phyloP scores from a whole-genome alignment of 2,797 vertebrate genomes.

The Mus minutoides region DNA sequence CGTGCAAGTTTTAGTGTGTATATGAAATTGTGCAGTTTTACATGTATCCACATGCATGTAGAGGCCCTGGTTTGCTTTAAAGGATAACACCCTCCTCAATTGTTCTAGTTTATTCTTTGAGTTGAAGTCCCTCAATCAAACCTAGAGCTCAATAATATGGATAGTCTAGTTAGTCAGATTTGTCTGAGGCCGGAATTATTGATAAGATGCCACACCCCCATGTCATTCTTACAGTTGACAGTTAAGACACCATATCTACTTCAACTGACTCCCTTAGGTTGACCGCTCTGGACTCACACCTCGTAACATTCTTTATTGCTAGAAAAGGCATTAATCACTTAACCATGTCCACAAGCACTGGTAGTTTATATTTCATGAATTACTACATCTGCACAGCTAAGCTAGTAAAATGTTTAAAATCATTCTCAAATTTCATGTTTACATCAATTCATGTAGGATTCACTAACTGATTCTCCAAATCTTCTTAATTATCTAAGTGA shows the following conservation, averaged over 20 bases:
- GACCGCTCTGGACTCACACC: neutral
- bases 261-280: accelerated
- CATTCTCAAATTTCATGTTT: neutral
- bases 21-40: neutral
- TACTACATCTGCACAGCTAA: neutral
- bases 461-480: neutral
- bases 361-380: neutral
- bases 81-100: accelerated
- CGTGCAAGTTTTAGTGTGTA: neutral
- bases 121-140: neutral
- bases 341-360: neutral
- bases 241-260: neutral
- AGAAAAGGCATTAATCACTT: neutral
- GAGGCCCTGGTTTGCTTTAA: neutral
- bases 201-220: neutral
- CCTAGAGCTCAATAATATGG: neutral
- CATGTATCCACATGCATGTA: neutral
- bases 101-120: neutral
- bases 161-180: neutral
- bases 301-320: neutral
- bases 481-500: neutral
- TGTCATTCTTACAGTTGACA: neutral
- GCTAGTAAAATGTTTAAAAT: neutral
- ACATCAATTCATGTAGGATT: neutral
- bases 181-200: neutral